Base-by-base conservation (phyloP, 2,797 vertebrate genomes). In the Mionectes olivaceus region DNA sequence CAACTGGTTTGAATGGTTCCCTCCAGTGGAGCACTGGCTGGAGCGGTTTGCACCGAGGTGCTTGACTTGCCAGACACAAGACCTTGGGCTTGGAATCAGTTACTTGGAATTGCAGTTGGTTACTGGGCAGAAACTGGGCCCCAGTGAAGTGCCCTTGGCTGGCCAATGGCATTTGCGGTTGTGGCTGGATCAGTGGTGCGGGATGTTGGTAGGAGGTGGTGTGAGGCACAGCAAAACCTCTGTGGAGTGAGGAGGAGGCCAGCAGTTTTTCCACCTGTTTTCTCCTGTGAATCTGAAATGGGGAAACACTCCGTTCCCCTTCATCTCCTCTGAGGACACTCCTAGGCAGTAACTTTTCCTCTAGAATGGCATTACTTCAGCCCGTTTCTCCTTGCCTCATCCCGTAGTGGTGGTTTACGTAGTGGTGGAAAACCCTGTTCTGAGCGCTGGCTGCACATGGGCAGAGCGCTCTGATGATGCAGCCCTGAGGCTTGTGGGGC, bases 361-460 rank as follows among this genome's bases (percentile, higher is more conserved):
- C 57, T 60, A 12, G 67, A 63, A 35, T 2, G 0, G 21, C 4
- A 3, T 77, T 32, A 12, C 37, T 87, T 71, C 35, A 59, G 67
- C 55, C 46, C 0, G 0, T 92, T 88, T 89, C 43, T 87, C 69
- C 28, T 35, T 4, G 4, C 57, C 13, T 86, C 91, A 37, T 59
- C 23, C 27, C 43, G n/a, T n/a, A n/a, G n/a, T n/a, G n/a, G n/a
- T n/a, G 60, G 1, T 59, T 88, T 80, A 39, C 60, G 9, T 32
- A 19, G 33, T 15, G 44, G 32, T 35, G 35, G 56, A 69, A 74
- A 73, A 14, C 32, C 25, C 53, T 30, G 19, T 55, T 41, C 50
- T 1, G 13, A 60, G 30, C 2, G 0, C 28, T 57, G 74, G 9
- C 59, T 39, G 53, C 3, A 0, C 28, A 13, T 0, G 0, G 43